These are phyloP conservation scores for Trachymyrmex septentrionalis DNA, from an alignment of 1,140 invertebrate genomes.

Conservation along the genomic window DNA sequence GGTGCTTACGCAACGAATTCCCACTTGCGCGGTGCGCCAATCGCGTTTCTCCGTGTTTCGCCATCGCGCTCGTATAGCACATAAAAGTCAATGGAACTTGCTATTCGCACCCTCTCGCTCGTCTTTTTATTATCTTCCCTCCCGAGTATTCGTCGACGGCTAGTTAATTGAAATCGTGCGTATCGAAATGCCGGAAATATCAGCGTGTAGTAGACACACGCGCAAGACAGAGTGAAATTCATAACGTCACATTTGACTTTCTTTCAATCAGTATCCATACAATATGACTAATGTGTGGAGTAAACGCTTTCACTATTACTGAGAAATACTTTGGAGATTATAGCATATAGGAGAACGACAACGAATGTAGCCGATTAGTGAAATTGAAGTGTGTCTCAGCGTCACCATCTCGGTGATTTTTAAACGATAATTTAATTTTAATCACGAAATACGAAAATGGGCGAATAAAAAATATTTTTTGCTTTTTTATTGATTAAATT, in stretches of 20 bases:
- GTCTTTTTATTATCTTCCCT: slow-evolving; percentile 18
- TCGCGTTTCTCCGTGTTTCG: slow-evolving; percentile 53
- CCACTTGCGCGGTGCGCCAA: slow-evolving; percentile 44
- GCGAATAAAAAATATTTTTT: not conserved
- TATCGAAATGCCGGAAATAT: slow-evolving; percentile 52
- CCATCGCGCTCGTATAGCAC: slow-evolving; percentile 31
- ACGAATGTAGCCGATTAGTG: not conserved
- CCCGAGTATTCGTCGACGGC: not conserved
- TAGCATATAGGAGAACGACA: not conserved
- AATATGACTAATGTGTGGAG: slow-evolving; percentile 2
- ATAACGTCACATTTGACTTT: slow-evolving; percentile 30
- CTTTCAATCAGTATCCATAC: slow-evolving; percentile 19
- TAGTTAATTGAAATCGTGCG: slow-evolving; percentile 39
- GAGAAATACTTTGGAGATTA: not conserved
- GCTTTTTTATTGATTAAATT: not conserved
- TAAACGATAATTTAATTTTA: not conserved
- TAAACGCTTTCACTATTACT: slow-evolving; percentile 52
- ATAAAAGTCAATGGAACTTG: slow-evolving; percentile 54
- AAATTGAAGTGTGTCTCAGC: not conserved
- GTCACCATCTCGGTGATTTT: not conserved
- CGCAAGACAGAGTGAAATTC: slow-evolving; percentile 38
- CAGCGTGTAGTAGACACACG: not conserved
- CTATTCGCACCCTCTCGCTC: slow-evolving; percentile 7
- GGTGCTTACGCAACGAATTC: slow-evolving; percentile 49
- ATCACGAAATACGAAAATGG: not conserved